Base-by-base conservation (phyloP, 1,140 invertebrate genomes). In the Drosophila chauvacae region DNA sequence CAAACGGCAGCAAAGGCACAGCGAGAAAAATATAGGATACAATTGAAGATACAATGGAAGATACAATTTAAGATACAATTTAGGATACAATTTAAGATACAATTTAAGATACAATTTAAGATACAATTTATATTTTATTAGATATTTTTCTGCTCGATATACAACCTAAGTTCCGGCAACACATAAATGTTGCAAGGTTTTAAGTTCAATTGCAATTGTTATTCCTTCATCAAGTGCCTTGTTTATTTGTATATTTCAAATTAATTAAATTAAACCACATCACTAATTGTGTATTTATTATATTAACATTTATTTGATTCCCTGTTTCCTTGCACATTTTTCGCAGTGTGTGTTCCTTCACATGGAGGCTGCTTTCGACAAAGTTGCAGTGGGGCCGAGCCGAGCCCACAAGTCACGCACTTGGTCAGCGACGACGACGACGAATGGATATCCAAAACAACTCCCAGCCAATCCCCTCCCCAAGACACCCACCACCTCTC, bases 391-490 rank as follows among this genome's bases (percentile, higher is more conserved):
- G 53, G 20, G 53, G 1, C 53, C 53, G 20, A 56, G 74, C 83
- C 83, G 83, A 82, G 83, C 80, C 84, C 80, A 88, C 76, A 82
- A 86, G 84, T 86, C 83, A 86, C 83, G 83, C 83, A 86, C 83
- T 56, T 83, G 83, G 82, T 87, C 80, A 80, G 53, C 53, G 33
- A 23, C 51, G 53, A 4, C 82, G 73, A 64, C 82, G 73, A 64
- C 70, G 76, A 78, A 76, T 65, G 39, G 63, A 42, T 68, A 77
- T 69, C 73, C 50, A 61, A 57, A 75, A 56, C 68, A 60, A 60
- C 57, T 71, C 44, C 58, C 58, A 56, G 72, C 50, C 68, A 71
- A 28, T 45, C 58, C 37, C 45, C 59, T 28, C 4, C 30, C 56
- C 57, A 59, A 26, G 20, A 20, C 14, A 6, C 11, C 35, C 45